phyloP scores from a whole-genome alignment of 2,888 invertebrate genomes.

The Sylvicola cinctus region DNA sequence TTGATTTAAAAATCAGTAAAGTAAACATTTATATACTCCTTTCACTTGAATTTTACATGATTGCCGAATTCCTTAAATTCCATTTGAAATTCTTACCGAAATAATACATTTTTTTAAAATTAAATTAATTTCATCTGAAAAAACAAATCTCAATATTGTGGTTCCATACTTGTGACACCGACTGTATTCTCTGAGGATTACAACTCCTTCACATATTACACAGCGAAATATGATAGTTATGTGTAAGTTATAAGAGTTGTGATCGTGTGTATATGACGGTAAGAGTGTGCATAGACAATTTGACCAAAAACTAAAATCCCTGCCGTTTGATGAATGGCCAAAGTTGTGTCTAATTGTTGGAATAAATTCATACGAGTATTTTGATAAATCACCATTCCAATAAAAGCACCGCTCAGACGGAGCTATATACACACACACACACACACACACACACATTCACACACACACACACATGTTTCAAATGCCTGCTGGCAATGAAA shows the following conservation, averaged over 20 bases:
- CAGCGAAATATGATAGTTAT: too few species aligned
- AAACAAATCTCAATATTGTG: too few species aligned
- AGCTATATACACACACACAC: background rate
- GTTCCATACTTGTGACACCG: too few species aligned
- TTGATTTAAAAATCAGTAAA: too few species aligned
- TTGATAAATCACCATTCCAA: conserved; percentile 4
- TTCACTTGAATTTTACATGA: too few species aligned
- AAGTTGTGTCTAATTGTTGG: conserved; percentile 9
- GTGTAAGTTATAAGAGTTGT: background rate
- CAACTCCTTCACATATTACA: too few species aligned
- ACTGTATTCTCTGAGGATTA: too few species aligned
- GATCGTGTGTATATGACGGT: background rate
- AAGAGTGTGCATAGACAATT: background rate
- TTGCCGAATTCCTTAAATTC: too few species aligned
- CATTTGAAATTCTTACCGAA: too few species aligned
- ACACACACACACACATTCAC: background rate
- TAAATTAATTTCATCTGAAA: too few species aligned
- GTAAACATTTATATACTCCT: too few species aligned
- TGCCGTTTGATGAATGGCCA: conserved; percentile 8
- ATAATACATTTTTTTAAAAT: too few species aligned
- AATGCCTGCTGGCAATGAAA: background rate
- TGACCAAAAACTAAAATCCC: conserved; percentile 5
- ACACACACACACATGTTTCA: conserved; percentile 1
- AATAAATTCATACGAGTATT: conserved; percentile 4
- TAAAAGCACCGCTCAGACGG: background rate